Percentiles rank a stretch among this genome's conserved stretches.
These are phyloP conservation scores for Cantharis rustica DNA, from an alignment of 2,888 invertebrate genomes.

Conservation along the genomic window DNA sequence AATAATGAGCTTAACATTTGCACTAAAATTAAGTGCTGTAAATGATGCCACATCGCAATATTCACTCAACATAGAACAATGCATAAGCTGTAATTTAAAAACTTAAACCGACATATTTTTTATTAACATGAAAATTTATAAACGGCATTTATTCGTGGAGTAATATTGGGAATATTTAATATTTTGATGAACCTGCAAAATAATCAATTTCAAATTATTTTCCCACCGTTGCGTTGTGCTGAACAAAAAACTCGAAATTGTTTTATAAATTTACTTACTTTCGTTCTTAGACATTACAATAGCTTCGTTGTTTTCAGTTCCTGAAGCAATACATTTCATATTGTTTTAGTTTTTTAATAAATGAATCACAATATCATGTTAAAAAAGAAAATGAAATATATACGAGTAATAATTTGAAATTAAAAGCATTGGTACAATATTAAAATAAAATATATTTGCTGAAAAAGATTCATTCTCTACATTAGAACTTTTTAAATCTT, in stretches of 20 bases:
- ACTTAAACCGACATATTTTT: not conserved
- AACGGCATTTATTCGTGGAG: not conserved
- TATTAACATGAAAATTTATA: not conserved
- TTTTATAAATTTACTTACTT: not conserved
- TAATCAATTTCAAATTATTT: not conserved
- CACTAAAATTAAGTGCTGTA: not conserved
- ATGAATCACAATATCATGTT: not conserved
- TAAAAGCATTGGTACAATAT: not conserved
- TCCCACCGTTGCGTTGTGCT: not conserved
- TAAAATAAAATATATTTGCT: not conserved
- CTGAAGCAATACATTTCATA: not conserved
- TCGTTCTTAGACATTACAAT: not conserved
- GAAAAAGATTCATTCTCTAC: not conserved
- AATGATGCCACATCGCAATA: not conserved
- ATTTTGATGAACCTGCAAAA: not conserved
- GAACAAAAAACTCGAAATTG: not conserved
- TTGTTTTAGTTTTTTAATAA: not conserved
- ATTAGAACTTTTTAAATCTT: not conserved
- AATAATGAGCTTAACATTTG: not conserved
- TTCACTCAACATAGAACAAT: not conserved
- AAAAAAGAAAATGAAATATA: not conserved
- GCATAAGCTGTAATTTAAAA: not conserved
- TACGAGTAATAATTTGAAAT: not conserved
- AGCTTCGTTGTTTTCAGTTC: not conserved
- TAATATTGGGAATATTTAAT: not conserved